Percentiles rank a stretch among this genome's conserved stretches.
These are phyloP conservation scores for Caerostris darwini DNA, from an alignment of 1,140 invertebrate genomes.

Conservation along the genomic window DNA sequence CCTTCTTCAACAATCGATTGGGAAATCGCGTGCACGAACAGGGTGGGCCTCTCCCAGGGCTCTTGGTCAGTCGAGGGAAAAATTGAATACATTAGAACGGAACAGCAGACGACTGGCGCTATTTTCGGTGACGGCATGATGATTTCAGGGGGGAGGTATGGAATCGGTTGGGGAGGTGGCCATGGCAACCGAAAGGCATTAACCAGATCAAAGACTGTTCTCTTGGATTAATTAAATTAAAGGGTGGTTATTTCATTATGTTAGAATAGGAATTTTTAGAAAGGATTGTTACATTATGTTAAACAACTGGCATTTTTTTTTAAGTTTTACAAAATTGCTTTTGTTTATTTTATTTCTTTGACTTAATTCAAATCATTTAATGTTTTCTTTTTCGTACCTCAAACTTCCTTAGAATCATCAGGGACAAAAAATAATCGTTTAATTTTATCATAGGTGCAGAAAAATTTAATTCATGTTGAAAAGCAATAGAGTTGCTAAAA, in stretches of 20 bases:
- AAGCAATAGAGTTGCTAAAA: too few species aligned
- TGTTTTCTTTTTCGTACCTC: too few species aligned
- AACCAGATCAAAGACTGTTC: neutral
- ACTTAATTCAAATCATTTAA: too few species aligned
- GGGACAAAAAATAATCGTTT: too few species aligned
- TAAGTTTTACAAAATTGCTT: too few species aligned
- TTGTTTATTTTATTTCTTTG: too few species aligned
- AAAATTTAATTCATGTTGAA: too few species aligned
- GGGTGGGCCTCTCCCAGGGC: slow-evolving; percentile 5
- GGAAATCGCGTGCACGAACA: slow-evolving; percentile 30
- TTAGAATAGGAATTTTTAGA: neutral
- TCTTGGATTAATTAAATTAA: slow-evolving; percentile 10
- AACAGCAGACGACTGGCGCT: slow-evolving; percentile 47
- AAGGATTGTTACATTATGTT: neutral
- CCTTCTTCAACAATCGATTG: slow-evolving; percentile 52
- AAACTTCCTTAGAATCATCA: too few species aligned
- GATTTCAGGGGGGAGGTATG: neutral
- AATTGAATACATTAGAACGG: slow-evolving; percentile 68
- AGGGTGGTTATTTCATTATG: neutral
- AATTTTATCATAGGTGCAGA: too few species aligned
- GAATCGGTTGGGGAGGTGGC: neutral
- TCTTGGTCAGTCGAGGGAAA: slow-evolving; percentile 55
- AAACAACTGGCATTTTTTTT: too few species aligned
- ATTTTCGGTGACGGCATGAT: slow-evolving; percentile 24
- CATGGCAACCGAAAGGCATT: neutral